Evolutionary conservation across 2,113 vertebrate species (phyloP).

Genomic region (Pongo abelii): DNA sequence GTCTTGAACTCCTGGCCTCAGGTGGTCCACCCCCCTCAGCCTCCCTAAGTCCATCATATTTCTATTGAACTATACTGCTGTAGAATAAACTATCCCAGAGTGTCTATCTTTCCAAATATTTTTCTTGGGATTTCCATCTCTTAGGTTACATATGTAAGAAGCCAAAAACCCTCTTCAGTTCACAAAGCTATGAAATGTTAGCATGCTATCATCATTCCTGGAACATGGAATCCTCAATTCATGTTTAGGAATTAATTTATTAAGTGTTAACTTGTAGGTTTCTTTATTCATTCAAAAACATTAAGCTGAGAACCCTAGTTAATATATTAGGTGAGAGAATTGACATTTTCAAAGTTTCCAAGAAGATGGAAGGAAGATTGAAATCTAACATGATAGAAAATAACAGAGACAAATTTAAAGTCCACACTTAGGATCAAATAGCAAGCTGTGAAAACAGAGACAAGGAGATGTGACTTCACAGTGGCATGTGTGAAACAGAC

Average conservation of each 20-base stretch:
- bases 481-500: not conserved
- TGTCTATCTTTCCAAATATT: not conserved
- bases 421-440: not conserved
- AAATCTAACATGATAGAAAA: constrained; percentile 35
- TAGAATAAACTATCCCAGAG: not conserved
- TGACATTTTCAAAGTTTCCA: constrained; percentile 19
- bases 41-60: not conserved
- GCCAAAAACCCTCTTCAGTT: not conserved
- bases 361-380: not conserved
- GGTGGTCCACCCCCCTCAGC: too few relatives aligned
- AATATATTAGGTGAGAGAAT: not conserved
- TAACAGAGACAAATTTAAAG: constrained; percentile 1
- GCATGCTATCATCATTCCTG: not conserved
- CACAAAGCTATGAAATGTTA: not conserved
- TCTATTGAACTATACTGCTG: not conserved
- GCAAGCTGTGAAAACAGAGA: constrained; percentile 30
- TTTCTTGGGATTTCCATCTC: not conserved
- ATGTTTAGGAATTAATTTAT: not conserved
- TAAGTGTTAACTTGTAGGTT: not conserved
- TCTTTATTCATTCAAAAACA: constrained; percentile 13
- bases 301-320: not conserved
- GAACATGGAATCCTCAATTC: not conserved
- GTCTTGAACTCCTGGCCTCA: too few relatives aligned
- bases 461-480: not conserved
- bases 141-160: not conserved